Evolutionary conservation across 2,888 invertebrate species (phyloP), one percentile per base, ranked within the genome.

Genomic region (Serrognathus titanus): DNA sequence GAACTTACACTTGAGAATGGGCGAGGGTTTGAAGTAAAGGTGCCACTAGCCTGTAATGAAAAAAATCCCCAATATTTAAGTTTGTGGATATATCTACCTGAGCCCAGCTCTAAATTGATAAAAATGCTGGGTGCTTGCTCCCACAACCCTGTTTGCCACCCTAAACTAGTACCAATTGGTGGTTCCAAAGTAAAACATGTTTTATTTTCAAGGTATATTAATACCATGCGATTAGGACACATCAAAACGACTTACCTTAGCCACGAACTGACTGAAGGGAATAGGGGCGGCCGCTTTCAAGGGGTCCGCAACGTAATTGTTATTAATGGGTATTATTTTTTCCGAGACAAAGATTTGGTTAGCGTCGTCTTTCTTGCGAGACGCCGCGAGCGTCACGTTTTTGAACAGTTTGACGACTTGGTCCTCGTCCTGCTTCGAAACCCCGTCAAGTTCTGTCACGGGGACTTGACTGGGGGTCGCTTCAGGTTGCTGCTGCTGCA

Each of bases 11-110:
- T 77, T 5, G 76, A 74, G 70, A 85, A 86, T 24, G 85, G 85
- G 72, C 83, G 83, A 40, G 85, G 85, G 2, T 83, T 83, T 38
- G 83, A 81, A 62, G 82, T 66, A 67, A 81, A 80, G 73, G 79
- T 81, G 13, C 80, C 79, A 38, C 59, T 57, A 13, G 82, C 80
- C 82, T 82, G 74, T 24, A 59, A 59, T 51, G 57, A 49, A 9
- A 43, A 43, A 43, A 7, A 43, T 13, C 1, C 24, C 5, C 6
- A 31, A 3, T 3, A 16, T 16, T 16, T 16, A 16, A 2, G 3
- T 16, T 16, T 16, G 16, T 2, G 16, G 1, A 3, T 3, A 16
- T n/a, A n/a, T n/a, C n/a, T n/a, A n/a, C n/a, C n/a, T n/a, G n/a
- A 4, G 20, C 20, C 20, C 24, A 31, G 1, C 24, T 31, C 24